These are phyloP conservation scores for Xestia xanthographa DNA, from an alignment of 2,888 invertebrate species.

Conservation along the genomic window DNA sequence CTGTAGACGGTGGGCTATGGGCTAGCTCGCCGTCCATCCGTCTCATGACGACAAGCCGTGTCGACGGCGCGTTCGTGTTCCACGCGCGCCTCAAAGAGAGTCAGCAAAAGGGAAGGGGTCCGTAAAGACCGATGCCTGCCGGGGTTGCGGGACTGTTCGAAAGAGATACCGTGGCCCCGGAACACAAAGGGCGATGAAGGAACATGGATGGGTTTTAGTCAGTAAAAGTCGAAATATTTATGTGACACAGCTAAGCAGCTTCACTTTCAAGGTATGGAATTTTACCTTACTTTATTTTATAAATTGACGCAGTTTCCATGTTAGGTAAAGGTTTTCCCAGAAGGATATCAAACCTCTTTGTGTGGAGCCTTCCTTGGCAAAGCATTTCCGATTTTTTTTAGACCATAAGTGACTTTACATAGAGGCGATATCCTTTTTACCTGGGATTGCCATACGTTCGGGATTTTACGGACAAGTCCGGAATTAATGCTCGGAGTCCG, in stretches of 20 bases:
- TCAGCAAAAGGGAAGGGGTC: no score
- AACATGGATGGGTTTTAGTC: no score
- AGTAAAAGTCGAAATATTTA: no score
- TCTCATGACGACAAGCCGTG: no score
- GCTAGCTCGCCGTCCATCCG: no score
- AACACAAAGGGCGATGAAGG: no score
- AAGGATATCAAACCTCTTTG: conserved; percentile 31
- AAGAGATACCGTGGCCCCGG: no score
- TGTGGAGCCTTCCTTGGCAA: background rate
- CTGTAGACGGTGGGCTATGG: no score
- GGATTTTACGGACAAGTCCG: background rate
- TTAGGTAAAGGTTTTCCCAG: conserved; percentile 27
- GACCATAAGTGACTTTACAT: background rate
- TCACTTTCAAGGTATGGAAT: background rate
- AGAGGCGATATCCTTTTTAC: background rate
- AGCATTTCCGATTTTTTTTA: background rate
- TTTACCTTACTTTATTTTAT: conserved; percentile 9
- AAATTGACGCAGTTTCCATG: conserved; percentile 9
- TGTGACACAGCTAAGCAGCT: conserved; percentile 4
- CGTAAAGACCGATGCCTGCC: no score
- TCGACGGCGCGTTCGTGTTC: no score
- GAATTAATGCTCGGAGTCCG: background rate
- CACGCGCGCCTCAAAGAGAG: no score
- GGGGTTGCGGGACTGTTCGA: no score
- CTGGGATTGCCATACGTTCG: background rate